These are phyloP conservation scores for Harmothoe impar DNA, from an alignment of 2,888 invertebrate genomes.

Conservation along the genomic window DNA sequence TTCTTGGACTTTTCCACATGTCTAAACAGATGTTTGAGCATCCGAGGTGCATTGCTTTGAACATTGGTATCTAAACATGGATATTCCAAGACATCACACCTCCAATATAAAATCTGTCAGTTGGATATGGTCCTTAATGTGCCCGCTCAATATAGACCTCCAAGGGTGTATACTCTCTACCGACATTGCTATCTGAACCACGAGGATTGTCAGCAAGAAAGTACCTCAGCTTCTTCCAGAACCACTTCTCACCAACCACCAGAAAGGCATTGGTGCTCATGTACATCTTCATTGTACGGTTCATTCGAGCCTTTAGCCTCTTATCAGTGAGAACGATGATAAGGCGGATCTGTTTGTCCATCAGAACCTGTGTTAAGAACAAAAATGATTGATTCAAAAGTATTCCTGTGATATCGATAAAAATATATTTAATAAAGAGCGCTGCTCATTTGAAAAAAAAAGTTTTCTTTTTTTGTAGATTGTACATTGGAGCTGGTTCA, in stretches of 20 bases:
- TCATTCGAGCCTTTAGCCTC: neutral
- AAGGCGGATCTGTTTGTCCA: neutral
- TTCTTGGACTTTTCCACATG: too few species aligned
- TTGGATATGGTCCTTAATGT: too few species aligned
- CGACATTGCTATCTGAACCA: neutral
- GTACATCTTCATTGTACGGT: neutral
- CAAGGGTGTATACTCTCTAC: neutral
- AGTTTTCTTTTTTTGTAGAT: neutral
- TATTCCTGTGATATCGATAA: neutral
- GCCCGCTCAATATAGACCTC: too few species aligned
- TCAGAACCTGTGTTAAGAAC: neutral
- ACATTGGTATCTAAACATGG: too few species aligned
- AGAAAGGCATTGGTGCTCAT: neutral
- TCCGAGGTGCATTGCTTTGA: too few species aligned
- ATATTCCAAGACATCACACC: too few species aligned
- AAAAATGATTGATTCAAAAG: neutral
- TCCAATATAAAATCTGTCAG: too few species aligned
- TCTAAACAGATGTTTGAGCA: too few species aligned
- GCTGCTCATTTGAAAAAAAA: neutral
- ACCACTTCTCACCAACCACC: neutral
- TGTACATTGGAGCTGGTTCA: neutral
- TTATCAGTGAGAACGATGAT: neutral
- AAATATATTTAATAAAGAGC: too few species aligned
- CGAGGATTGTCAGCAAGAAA: neutral
- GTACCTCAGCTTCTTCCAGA: constrained; percentile 26